phyloP scores from a whole-genome alignment of 2,888 invertebrate genomes.

The Acronicta psi region DNA sequence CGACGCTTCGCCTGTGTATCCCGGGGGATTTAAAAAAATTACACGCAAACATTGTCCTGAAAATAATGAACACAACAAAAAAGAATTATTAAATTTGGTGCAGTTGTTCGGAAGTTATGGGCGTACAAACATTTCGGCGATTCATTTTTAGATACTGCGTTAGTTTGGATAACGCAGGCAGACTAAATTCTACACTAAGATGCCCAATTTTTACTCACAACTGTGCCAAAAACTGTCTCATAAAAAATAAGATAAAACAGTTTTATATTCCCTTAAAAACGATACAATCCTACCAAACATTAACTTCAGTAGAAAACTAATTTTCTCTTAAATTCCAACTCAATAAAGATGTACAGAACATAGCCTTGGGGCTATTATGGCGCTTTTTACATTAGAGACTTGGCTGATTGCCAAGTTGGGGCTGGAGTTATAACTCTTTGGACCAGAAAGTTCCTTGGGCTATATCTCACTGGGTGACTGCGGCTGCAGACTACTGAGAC shows the following conservation, averaged over 20 bases:
- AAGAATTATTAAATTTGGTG: too few relatives aligned
- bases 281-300: slow-evolving; percentile 31
- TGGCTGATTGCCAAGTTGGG: slow-evolving; percentile 50
- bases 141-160: too few relatives aligned
- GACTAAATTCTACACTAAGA: too few relatives aligned
- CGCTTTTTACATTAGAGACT: slow-evolving; percentile 53
- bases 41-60: too few relatives aligned
- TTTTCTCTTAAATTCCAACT: slow-evolving; percentile 53
- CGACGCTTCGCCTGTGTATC: too few relatives aligned
- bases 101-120: too few relatives aligned
- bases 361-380: slow-evolving; percentile 48
- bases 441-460: slow-evolving; percentile 40
- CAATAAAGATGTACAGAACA: slow-evolving; percentile 59
- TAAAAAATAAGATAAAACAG: slow-evolving; percentile 12
- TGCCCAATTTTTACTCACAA: neutral
- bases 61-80: too few relatives aligned
- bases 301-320: slow-evolving; percentile 47
- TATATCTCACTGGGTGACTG: slow-evolving; percentile 49
- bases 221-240: slow-evolving; percentile 4
- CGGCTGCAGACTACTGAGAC: slow-evolving; percentile 25
- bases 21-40: too few relatives aligned
- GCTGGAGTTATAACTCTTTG: slow-evolving; percentile 46
- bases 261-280: slow-evolving; percentile 14
- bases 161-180: too few relatives aligned
- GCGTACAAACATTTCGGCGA: too few relatives aligned